Base-by-base conservation (phyloP, 2,888 invertebrate genomes). In the Polydesmus complanatus region DNA sequence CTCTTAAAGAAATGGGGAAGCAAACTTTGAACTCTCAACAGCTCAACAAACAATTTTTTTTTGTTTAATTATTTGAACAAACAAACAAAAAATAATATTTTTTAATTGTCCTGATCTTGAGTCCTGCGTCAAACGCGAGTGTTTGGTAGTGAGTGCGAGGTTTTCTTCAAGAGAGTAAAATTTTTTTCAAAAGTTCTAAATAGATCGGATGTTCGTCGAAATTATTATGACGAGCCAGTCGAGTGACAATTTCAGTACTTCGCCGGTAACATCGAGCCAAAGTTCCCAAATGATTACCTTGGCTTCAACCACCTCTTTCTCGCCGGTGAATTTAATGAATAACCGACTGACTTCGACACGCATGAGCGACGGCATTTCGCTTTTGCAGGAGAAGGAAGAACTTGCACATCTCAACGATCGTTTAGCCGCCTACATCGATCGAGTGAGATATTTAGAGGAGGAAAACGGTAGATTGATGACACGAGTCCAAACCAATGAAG, bases 391-490 rank as follows among this genome's bases (percentile, higher is more conserved):
- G 73, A 97, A 97, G 77, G 87, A 88, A 69, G 90, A 93, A 70
- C 77, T 98, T 65, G 89, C 89, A 72, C 87, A 90, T 73, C 80
- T 98, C 56, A 98, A 98, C 74, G 95, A 97, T 74, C 89, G 97
- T 63, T 79, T 98, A 67, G 97, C 97, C 14, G 83, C 85, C 61
- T 98, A 98, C 73, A 98, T 98, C 71, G 97, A 98, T 70, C 84
- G 84, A 70, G 94, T 95, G 54, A 84, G 97, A 60, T 86, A 85
- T 70, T 79, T 98, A 69, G 96, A 98, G 75, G 79, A 80, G 60
- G 97, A 98, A 75, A 98, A 98, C 76, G 84, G 82, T 47, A 83
- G 87, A 11, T 79, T 95, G 55, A 83, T 82, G 60, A 81, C 88
- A 65, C 89, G 91, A 77, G 84, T 93, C 61, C 86, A 86, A 65